Conservation (phyloP, 2,888 invertebrate genomes). For the Drepana falcataria region DNA sequence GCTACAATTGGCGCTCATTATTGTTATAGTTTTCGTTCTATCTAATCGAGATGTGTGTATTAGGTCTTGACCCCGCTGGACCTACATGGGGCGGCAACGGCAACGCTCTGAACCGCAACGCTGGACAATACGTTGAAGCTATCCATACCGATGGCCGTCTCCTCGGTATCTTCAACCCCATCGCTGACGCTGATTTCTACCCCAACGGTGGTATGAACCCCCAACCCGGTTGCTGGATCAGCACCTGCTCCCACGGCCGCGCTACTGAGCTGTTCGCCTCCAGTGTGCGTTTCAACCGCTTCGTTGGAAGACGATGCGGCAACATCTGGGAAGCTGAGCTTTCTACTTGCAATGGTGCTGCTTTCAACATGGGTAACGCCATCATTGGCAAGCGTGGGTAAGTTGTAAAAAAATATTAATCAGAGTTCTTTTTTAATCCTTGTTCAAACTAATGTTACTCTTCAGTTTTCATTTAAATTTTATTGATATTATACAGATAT, state of each 20-base stretch:
- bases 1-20: too few relatives aligned
- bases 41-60: too few relatives aligned
- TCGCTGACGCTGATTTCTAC: constrained; percentile 48
- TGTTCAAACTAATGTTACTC: too few relatives aligned
- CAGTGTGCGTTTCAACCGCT: constrained; percentile 38
- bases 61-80: constrained; percentile 56
- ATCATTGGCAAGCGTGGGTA: constrained; percentile 38
- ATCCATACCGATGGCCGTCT: constrained; percentile 52
- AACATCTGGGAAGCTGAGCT: constrained; percentile 29
- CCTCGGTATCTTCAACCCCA: constrained; percentile 39
- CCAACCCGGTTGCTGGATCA: constrained; percentile 49
- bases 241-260: constrained; percentile 50
- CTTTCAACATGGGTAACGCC: constrained; percentile 41
- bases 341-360: constrained; percentile 27
- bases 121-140: constrained; percentile 46
- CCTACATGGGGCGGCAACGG: constrained; percentile 39
- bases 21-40: too few relatives aligned
- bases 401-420: too few relatives aligned
- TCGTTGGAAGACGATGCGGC: constrained; percentile 36
- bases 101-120: constrained; percentile 30
- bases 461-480: too few relatives aligned
- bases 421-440: too few relatives aligned
- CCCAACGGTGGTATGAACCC: constrained; percentile 50
- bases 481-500: too few relatives aligned
- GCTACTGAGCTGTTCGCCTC: constrained; percentile 41